Evolutionary conservation across 2,888 invertebrate species (phyloP), one percentile per base, ranked within the genome.

Genomic region (Epirrhoe alternata): DNA sequence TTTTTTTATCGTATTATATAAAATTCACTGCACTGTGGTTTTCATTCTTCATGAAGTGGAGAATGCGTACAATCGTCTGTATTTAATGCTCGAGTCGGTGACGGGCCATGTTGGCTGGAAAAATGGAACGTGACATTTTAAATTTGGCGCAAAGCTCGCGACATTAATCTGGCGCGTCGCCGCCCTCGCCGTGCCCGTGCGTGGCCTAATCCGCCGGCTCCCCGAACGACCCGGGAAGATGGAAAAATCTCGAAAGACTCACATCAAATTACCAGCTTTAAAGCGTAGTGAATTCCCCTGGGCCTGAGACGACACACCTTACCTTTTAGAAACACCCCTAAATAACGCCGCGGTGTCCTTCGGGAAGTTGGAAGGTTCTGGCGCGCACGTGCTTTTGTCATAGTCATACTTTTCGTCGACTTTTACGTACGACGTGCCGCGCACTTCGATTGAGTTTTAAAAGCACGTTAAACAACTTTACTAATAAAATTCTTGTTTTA

Each of bases 211-310:
- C 90, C 89, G 85, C 85, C 84, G 80, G 86, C 84, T 88, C 87
- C 88, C 87, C 77, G 82, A 88, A 89, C 89, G 88, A 86, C 86
- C 84, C 88, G 84, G 81, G 83, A 88, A 91, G 89, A 90, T 89
- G 90, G 89, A 89, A 91, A 91, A 90, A 91, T 92, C 92, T 90
- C 86, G 83, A 87, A 90, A 90, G 88, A 86, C 90, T 91, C 90
- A 84, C 90, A 90, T 91, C 90, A 92, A 92, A 92, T 92, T 92
- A 92, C 92, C 90, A 86, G 89, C 86, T 90, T 91, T 92, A 91
- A 92, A 92, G 88, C 87, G 87, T 85, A 86, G 86, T 84, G 85
- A 87, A 91, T 89, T 89, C 91, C 89, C 89, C 74, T 77, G 87
- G 85, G 89, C 83, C 72, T 72, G 75, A 81, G 83, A 85, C 89